Evolutionary conservation across 2,888 invertebrate species (phyloP), one percentile per base, ranked within the genome.

Genomic region (Bellardia bayeri): DNA sequence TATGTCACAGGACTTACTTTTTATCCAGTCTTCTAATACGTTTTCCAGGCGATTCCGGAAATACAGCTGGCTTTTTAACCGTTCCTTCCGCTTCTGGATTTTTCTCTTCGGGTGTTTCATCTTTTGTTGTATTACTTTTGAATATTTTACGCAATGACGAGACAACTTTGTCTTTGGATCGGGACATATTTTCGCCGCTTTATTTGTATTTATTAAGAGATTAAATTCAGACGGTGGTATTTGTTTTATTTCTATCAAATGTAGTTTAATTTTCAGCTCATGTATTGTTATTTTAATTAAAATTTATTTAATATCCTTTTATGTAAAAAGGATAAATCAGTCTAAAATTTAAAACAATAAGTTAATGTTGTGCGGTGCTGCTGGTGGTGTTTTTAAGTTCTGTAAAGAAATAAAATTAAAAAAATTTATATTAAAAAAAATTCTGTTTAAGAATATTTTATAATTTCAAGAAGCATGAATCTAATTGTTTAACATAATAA

Each of bases 111-210:
- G 78, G 63, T 96, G 33, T 74, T 74, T 82, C 88, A 87, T 91
- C 85, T 54, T 71, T 75, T 40, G 56, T 96, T 91, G 88, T 92
- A 84, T 63, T 95, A 68, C 96, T 95, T 89, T 96, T 96, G 93
- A 97, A 97, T 89, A 97, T 94, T 94, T 96, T 97, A 90, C 96
- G 95, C 94, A 97, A 96, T 74, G 97, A 97, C 40, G 97, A 96
- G 42, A 97, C 96, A 88, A 97, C 96, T 94, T 97, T 97, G 92
- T 97, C 97, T 93, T 97, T 96, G 49, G 97, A 96, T 89, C 97
- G 95, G 89, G 96, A 96, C 85, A 88, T 85, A 23, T 37, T 82
- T 71, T 16, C 23, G 37, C 16, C 11, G 23, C 61, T 45, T 42
- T 45, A 13, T 63, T 69, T 37, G 5, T 68, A 33, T 49, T 75